Percentiles rank a stretch among this genome's conserved stretches.
These are phyloP conservation scores for Columba janthina DNA, from an alignment of 2,113 vertebrate genomes.

Conservation along the genomic window DNA sequence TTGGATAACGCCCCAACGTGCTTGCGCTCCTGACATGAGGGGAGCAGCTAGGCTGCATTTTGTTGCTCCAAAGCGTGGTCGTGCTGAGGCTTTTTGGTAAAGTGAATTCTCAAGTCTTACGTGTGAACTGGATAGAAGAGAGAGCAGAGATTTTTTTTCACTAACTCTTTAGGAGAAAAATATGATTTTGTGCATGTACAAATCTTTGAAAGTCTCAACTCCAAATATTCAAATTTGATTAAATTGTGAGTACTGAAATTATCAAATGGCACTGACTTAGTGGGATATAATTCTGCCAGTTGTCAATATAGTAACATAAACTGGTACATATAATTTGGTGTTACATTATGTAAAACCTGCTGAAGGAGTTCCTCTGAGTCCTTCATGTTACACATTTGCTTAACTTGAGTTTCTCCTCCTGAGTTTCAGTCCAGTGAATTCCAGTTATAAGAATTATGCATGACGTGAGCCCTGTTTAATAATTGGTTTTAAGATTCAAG, in stretches of 20 bases:
- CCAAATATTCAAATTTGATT: background rate
- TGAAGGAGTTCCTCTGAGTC: background rate
- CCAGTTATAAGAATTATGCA: background rate
- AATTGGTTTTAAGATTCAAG: background rate
- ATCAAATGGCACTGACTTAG: background rate
- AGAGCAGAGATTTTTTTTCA: background rate
- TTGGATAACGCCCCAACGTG: background rate
- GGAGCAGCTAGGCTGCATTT: background rate
- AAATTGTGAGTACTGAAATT: background rate
- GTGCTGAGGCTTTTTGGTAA: background rate
- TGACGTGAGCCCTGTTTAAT: background rate
- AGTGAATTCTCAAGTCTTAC: background rate
- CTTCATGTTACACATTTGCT: background rate
- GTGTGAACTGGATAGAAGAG: background rate
- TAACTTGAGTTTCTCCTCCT: background rate
- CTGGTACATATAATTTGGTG: background rate
- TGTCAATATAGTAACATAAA: background rate
- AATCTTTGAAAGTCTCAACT: background rate
- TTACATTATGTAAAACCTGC: background rate
- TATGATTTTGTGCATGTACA: background rate
- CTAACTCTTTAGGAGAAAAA: background rate
- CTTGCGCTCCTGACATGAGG: background rate
- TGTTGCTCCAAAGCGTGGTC: background rate
- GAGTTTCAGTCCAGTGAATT: background rate
- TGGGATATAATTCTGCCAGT: background rate